phyloP scores from a whole-genome alignment of 2,888 invertebrate genomes.

The Drosophila algonquin region DNA sequence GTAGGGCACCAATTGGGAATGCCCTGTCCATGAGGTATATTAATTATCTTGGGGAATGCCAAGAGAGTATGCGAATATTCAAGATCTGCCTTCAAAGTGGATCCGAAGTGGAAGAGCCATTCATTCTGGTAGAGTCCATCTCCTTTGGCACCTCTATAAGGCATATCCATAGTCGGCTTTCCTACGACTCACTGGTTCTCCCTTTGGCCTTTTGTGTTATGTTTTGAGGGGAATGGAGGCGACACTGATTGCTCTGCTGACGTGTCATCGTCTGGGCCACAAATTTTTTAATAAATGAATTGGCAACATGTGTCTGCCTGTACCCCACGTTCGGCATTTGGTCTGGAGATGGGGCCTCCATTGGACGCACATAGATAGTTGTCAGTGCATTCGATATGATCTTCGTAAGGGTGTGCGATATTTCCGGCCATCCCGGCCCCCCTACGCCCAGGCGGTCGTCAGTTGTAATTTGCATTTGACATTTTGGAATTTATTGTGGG shows the following conservation, averaged over 20 bases:
- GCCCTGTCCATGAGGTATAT: constrained; percentile 4
- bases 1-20: constrained; percentile 5
- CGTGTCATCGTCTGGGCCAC: constrained; percentile 55
- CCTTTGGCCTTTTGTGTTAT: constrained; percentile 10
- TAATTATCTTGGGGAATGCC: neutral
- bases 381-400: neutral
- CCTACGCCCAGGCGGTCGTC: constrained; percentile 11
- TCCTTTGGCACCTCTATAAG: neutral
- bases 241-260: constrained; percentile 74
- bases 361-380: neutral
- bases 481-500: constrained; percentile 58
- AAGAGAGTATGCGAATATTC: neutral
- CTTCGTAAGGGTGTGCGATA: constrained; percentile 21
- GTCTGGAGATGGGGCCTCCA: too few species aligned
- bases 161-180: neutral
- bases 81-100: too few species aligned
- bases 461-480: constrained; percentile 55
- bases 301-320: constrained; percentile 44
- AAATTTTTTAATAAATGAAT: constrained; percentile 73
- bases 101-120: neutral
- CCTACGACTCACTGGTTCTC: neutral
- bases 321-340: constrained; percentile 11
- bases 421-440: constrained; percentile 19
- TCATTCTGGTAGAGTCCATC: neutral
- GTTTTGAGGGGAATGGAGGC: constrained; percentile 59